Evolutionary conservation across 2,888 invertebrate genomes (phyloP).

Genomic region (Sympetrum striolatum): DNA sequence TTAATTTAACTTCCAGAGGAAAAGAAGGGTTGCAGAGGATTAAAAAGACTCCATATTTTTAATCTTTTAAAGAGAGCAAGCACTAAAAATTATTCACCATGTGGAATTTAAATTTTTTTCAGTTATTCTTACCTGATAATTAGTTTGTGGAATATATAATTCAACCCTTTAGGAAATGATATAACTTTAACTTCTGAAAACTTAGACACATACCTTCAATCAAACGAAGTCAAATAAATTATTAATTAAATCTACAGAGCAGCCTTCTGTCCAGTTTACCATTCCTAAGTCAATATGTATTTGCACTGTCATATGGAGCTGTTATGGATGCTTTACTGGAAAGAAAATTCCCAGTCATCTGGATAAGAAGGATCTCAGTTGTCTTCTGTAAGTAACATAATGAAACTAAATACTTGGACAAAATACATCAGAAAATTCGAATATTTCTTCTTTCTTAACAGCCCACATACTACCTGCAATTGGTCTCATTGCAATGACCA

Average conservation of each 20-base stretch:
- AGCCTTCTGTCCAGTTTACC: slow-evolving; percentile 50
- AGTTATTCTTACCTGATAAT: no score
- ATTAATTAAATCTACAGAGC: slow-evolving; percentile 48
- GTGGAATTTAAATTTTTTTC: no score
- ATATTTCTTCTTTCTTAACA: slow-evolving; percentile 28
- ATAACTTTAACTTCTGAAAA: no score
- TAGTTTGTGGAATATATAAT: no score
- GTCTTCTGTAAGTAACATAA: slow-evolving; percentile 48
- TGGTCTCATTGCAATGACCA: slow-evolving; percentile 52
- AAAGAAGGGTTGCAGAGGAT: no score
- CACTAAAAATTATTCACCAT: no score
- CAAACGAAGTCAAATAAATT: no score
- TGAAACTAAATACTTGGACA: not conserved
- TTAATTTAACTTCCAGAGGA: no score
- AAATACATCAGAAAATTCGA: not conserved
- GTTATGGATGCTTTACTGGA: slow-evolving; percentile 49
- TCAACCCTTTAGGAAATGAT: no score
- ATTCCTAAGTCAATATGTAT: slow-evolving; percentile 49
- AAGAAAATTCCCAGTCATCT: slow-evolving; percentile 46
- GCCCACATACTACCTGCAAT: slow-evolving; percentile 53
- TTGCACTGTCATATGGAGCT: slow-evolving; percentile 49
- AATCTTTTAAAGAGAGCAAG: no score
- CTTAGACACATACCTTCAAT: no score
- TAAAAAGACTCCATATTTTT: no score
- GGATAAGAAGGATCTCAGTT: slow-evolving; percentile 49